These are phyloP conservation scores for Epistrophe grossulariae DNA, from an alignment of 2,888 invertebrate genomes.

Conservation along the genomic window DNA sequence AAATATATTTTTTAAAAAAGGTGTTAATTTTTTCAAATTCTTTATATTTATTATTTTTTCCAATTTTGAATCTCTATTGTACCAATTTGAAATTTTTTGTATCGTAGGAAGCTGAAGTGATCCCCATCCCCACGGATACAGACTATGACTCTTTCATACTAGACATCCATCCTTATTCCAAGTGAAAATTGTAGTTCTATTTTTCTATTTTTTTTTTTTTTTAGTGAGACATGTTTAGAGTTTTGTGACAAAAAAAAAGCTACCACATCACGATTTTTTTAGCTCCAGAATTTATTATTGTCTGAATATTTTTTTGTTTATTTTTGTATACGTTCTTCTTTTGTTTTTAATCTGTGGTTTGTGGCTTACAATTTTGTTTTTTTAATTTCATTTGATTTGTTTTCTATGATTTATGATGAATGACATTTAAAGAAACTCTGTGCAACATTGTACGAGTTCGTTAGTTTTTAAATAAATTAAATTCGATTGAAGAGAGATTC, in stretches of 20 bases:
- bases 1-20: too few relatives aligned
- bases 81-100: neutral
- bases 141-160: constrained; percentile 8
- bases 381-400: constrained; percentile 44
- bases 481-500: constrained; percentile 38
- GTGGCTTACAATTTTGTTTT: neutral
- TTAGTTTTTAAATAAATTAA: constrained; percentile 28
- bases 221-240: constrained; percentile 17
- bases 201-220: constrained; percentile 9
- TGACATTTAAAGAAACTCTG: constrained; percentile 41
- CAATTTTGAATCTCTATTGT: neutral
- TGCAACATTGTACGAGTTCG: constrained; percentile 46
- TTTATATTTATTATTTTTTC: too few relatives aligned
- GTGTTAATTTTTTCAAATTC: too few relatives aligned
- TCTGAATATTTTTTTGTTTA: neutral
- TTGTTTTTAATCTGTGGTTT: constrained; percentile 6
- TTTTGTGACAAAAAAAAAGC: constrained; percentile 44
- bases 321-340: neutral
- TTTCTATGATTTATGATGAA: constrained; percentile 60
- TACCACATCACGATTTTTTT: constrained; percentile 60
- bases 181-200: neutral
- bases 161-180: constrained; percentile 41
- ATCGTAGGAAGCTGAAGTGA: constrained; percentile 7
- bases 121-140: neutral
- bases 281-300: constrained; percentile 14